Evolutionary conservation across 2,797 vertebrate genomes (phyloP).

Genomic region (Sebastes nivosus): DNA sequence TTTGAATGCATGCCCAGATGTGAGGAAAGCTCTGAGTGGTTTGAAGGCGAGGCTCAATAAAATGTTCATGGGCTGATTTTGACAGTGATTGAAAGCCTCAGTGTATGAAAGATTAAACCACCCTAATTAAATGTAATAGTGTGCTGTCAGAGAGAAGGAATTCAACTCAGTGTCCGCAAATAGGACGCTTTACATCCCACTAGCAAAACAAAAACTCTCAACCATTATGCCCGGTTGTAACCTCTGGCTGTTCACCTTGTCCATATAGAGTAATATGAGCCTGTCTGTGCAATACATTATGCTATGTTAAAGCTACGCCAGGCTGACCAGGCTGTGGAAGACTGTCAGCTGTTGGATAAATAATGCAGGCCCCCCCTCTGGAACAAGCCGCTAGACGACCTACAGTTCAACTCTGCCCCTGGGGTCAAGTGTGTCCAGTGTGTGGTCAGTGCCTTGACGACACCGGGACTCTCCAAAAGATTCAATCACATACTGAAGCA

Average conservation of each 20-base stretch:
- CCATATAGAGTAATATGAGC: constrained; percentile 60
- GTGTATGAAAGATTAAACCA: neutral
- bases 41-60: neutral
- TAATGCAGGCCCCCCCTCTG: constrained; percentile 70
- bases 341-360: constrained; percentile 66
- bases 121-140: neutral
- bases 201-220: neutral
- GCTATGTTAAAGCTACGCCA: constrained; percentile 49
- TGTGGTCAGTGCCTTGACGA: constrained; percentile 14
- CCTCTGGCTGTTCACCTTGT: neutral
- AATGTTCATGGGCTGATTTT: neutral
- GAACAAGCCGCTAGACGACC: constrained; percentile 52
- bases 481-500: neutral
- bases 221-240: neutral
- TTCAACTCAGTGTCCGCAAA: neutral
- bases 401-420: constrained; percentile 56
- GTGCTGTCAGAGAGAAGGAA: neutral
- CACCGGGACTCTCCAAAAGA: neutral
- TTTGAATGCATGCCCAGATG: constrained; percentile 38
- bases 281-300: constrained; percentile 30
- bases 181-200: neutral
- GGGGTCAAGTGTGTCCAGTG: constrained; percentile 61
- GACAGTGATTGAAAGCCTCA: constrained; percentile 6
- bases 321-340: constrained; percentile 25
- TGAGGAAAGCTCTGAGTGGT: constrained; percentile 1